Evolutionary conservation across 2,888 invertebrate genomes (phyloP).

Genomic region (Amphipoea oculea): DNA sequence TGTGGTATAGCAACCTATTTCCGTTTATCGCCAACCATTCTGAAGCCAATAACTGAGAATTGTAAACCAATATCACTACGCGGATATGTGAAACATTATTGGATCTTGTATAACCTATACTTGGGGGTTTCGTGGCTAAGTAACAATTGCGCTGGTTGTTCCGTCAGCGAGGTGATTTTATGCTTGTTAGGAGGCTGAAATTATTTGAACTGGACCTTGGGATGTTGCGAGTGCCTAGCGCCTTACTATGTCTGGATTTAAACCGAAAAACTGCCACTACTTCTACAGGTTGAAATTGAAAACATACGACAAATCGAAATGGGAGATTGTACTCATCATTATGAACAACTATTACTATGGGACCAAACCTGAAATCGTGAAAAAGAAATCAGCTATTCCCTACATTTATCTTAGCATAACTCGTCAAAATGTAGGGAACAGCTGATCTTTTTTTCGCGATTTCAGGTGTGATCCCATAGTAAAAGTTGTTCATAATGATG

Average conservation of each 20-base stretch:
- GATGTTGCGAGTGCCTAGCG: no score
- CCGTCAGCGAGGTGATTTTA: not conserved
- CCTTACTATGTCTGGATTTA: not conserved
- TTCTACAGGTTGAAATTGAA: no score
- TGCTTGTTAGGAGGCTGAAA: not conserved
- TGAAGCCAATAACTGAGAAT: slow-evolving; percentile 56
- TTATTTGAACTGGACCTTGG: not conserved
- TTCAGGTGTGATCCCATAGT: no score
- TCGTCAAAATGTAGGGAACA: no score
- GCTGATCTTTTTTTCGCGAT: no score
- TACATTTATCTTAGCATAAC: no score
- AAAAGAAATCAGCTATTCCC: no score
- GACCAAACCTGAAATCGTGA: no score
- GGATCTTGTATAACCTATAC: slow-evolving; percentile 24
- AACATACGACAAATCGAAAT: no score
- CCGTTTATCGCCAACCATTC: slow-evolving; percentile 55
- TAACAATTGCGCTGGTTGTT: slow-evolving; percentile 9
- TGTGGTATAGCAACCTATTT: slow-evolving; percentile 51
- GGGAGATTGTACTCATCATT: no score
- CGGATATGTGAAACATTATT: slow-evolving; percentile 46
- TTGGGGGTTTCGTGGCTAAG: slow-evolving; percentile 12
- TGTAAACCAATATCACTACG: slow-evolving; percentile 57
- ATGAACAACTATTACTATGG: no score
- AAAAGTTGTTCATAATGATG: no score
- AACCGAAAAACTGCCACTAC: not conserved